phyloP scores from a whole-genome alignment of 92 coral and sea anemone species.

The Phenganax marumi region DNA sequence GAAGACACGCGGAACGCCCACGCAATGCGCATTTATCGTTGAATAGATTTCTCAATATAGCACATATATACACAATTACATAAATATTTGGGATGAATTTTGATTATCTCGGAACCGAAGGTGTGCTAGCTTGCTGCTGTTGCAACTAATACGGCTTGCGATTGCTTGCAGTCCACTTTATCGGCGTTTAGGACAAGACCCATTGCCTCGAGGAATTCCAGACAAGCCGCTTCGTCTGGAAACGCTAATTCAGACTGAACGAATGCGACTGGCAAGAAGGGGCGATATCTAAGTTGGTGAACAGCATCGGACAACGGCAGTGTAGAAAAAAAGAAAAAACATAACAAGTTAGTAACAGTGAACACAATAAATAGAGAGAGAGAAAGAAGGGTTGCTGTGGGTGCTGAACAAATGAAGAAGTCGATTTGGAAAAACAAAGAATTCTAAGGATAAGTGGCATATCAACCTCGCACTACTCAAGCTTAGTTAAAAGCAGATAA shows the following conservation, averaged over 20 bases:
- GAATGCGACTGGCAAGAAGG: conserved; percentile 94
- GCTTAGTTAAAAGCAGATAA: too few relatives aligned
- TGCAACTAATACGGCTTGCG: conserved; percentile 65
- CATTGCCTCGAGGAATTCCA: conserved; percentile 84
- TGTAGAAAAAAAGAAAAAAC: conserved; percentile 9
- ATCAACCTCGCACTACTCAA: too few relatives aligned
- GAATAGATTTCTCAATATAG: neutral
- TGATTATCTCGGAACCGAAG: conserved; percentile 1
- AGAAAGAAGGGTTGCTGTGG: neutral
- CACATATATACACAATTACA: conserved; percentile 34
- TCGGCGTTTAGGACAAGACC: conserved; percentile 81
- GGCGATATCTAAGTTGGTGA: conserved; percentile 81
- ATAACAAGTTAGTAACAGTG: conserved; percentile 37
- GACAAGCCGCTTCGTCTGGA: conserved; percentile 85
- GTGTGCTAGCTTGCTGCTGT: conserved; percentile 61
- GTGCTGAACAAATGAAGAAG: neutral
- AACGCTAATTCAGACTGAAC: conserved; percentile 99
- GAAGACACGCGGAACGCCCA: neutral
- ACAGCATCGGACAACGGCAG: conserved; percentile 21
- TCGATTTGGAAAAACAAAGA: neutral
- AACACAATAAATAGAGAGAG: neutral
- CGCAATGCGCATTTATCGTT: conserved; percentile 11
- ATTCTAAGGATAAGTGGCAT: too few relatives aligned
- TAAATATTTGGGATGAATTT: conserved; percentile 15
- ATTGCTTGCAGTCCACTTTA: conserved; percentile 94